A percentile compares a stretch with the other conserved stretches of the same genome.
Conservation (phyloP, 2,797 vertebrate species). For the Arremon brunneinucha region DNA sequence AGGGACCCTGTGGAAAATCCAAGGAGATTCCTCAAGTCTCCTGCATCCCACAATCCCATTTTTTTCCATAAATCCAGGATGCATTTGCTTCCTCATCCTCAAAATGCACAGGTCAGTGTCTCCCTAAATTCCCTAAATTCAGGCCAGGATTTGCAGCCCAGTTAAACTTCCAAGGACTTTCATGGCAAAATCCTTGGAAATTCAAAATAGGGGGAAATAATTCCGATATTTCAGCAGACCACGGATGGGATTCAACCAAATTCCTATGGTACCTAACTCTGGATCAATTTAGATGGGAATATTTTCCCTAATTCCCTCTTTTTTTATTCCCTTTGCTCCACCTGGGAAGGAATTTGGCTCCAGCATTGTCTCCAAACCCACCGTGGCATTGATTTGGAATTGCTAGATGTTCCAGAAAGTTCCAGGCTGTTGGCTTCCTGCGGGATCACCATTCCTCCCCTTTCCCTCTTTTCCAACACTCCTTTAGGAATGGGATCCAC, state of each 20-base stretch:
- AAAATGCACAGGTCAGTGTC: fast-evolving
- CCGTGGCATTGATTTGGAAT: neutral
- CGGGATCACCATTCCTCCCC: too few relatives aligned
- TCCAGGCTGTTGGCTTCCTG: neutral
- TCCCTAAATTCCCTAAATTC: neutral
- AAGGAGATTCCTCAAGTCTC: neutral
- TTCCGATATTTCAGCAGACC: neutral
- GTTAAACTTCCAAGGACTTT: neutral
- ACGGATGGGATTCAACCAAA: neutral
- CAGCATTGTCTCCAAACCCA: neutral
- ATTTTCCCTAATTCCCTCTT: neutral
- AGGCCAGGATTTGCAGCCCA: neutral
- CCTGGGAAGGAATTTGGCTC: neutral
- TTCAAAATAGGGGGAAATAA: fast-evolving
- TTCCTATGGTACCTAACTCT: fast-evolving
- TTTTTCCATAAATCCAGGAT: neutral
- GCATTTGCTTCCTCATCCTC: neutral
- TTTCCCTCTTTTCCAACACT: neutral
- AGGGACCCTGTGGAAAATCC: neutral
- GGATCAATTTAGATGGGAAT: neutral
- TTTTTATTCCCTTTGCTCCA: neutral
- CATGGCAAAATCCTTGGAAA: neutral
- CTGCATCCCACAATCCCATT: neutral
- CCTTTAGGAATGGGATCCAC: neutral
- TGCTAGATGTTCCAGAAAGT: neutral